Conservation (phyloP, 2,113 vertebrate species). For the Myotis brandtii region DNA sequence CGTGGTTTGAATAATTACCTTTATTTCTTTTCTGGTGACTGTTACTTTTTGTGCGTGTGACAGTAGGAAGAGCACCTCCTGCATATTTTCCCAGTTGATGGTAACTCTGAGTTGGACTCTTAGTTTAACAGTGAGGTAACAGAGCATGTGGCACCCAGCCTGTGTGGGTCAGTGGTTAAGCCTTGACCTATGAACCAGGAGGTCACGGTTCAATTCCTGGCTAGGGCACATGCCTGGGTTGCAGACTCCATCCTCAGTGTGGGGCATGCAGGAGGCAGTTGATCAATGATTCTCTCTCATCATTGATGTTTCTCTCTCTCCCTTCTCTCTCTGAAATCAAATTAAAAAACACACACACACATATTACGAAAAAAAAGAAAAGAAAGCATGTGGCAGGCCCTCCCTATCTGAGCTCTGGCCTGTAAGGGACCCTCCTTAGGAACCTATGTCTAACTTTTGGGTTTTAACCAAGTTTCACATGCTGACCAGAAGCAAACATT, state of each 20-base stretch:
- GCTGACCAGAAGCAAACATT: slow-evolving; percentile 75
- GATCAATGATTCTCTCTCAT: too few species aligned
- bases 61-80: not conserved
- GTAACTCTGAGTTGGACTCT: not conserved
- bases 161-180: too few species aligned
- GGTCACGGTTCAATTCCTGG: too few species aligned
- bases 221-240: too few species aligned
- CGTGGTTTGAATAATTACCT: slow-evolving; percentile 42
- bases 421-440: not conserved
- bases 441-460: slow-evolving; percentile 62
- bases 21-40: not conserved
- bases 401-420: slow-evolving; percentile 39
- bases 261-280: too few species aligned
- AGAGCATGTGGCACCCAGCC: not conserved
- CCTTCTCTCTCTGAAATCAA: too few species aligned
- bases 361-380: not conserved
- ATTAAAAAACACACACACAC: too few species aligned
- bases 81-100: not conserved
- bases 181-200: too few species aligned
- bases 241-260: too few species aligned
- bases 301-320: too few species aligned
- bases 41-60: not conserved
- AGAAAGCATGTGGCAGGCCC: not conserved
- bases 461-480: slow-evolving; percentile 62
- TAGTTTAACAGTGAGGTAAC: not conserved